Evolutionary conservation across 2,888 invertebrate species (phyloP), one percentile per base, ranked within the genome.

Genomic region (Arge pagana): DNA sequence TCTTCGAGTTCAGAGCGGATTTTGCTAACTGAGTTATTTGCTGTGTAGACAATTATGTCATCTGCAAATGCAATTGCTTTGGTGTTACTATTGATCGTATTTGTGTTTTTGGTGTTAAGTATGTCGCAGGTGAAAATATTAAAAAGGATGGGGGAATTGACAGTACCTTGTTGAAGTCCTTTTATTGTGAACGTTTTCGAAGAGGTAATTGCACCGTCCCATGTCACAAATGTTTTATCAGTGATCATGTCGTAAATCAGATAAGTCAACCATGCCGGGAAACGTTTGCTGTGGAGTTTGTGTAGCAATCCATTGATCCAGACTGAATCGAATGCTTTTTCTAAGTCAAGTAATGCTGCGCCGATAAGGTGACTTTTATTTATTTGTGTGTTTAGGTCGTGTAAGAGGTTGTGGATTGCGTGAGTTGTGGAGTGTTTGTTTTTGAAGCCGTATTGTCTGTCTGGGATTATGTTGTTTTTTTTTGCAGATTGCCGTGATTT

Each of bases 371-470:
- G 15, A n/a, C 7, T 16, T 16, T 3, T 13, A 10, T 36, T 36
- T 4, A 36, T 7, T 4, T 16, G 4, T 10, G 18, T 18, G 3
- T 3, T 15, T 16, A 36, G 16, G 28, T 26, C 28, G 10, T 3
- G n/a, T 2, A n/a, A 10, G 6, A n/a, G n/a, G 4, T 31, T 31
- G 31, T 31, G 6, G 4, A 31, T 52, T 10, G 53, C 52, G 28
- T 56, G 56, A 3, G 39, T 18, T 1, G 58, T 58, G 1, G 58
- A 58, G 30, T 58, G 58, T 3, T 49, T 24, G 1, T 19, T 19
- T 16, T 48, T 18, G 21, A 54, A 56, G 2, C 56, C 58, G 26
- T 50, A 58, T 37, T 54, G 54, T 5, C 13, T 33, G 6, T 52
- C 39, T 5, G 50, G 31, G 2, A 57, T 40, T 3, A 53, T 21